Evolutionary conservation across 2,888 invertebrate genomes (phyloP).

Genomic region (Euspilapteryx auroguttella): DNA sequence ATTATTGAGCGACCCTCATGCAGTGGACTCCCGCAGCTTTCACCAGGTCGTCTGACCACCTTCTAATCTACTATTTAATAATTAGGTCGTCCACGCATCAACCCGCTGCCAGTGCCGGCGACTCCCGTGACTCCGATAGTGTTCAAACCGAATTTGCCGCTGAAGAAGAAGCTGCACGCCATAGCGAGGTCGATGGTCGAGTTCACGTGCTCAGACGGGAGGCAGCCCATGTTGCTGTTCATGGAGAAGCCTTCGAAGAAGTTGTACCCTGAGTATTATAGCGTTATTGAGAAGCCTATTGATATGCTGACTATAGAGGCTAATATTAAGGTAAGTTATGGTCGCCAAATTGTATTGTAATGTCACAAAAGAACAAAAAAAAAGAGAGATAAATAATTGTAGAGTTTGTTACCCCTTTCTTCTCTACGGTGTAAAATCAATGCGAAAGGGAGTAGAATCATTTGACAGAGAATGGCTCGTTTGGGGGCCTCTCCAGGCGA

Average conservation of each 20-base stretch:
- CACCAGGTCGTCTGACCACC: too few species aligned
- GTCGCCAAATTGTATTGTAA: too few species aligned
- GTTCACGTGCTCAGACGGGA: conserved; percentile 65
- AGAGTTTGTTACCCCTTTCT: too few species aligned
- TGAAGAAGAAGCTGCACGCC: conserved; percentile 79
- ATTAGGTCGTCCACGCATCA: conserved; percentile 48
- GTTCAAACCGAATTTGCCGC: conserved; percentile 55
- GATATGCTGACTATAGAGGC: conserved; percentile 93
- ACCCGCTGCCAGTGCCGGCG: conserved; percentile 22
- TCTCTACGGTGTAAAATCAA: too few species aligned
- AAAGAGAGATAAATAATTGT: too few species aligned
- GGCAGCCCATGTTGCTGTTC: conserved; percentile 88
- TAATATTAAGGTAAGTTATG: conserved; percentile 75
- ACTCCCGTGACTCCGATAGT: conserved; percentile 16
- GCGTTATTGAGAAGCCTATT: conserved; percentile 90
- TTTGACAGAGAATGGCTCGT: too few species aligned
- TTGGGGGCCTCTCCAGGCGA: too few species aligned
- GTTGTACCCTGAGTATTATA: conserved; percentile 93
- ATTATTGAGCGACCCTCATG: too few species aligned
- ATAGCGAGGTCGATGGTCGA: conserved; percentile 68
- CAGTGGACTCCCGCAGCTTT: too few species aligned
- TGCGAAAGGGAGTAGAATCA: too few species aligned
- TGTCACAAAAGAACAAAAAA: too few species aligned
- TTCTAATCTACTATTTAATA: too few species aligned
- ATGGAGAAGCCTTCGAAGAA: conserved; percentile 97